These are phyloP conservation scores for Hirudinaria manillensis DNA, from an alignment of 2,888 invertebrate genomes.

Conservation along the genomic window DNA sequence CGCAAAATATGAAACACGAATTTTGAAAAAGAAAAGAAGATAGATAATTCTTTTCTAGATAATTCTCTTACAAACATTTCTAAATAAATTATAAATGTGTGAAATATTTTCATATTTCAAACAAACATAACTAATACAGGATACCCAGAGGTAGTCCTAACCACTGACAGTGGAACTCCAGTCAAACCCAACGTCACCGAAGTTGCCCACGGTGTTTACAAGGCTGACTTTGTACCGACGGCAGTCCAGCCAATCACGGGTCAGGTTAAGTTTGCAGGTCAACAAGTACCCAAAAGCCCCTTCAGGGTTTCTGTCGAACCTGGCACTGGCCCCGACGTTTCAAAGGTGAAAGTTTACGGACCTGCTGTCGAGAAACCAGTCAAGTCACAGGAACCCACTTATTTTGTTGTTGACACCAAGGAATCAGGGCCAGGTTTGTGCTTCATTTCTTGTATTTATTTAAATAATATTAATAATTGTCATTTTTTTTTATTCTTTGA, in stretches of 20 bases:
- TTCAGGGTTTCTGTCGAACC: conserved; percentile 62
- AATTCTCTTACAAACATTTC: too few relatives aligned
- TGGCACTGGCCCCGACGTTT: conserved; percentile 60
- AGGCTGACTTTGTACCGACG: conserved; percentile 66
- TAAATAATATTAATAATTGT: too few relatives aligned
- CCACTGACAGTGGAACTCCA: conserved; percentile 67
- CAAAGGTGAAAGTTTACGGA: conserved; percentile 33
- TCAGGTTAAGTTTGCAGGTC: conserved; percentile 74
- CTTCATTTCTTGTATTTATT: too few relatives aligned
- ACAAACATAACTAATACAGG: too few relatives aligned
- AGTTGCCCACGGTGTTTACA: conserved; percentile 70
- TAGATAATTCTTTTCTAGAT: too few relatives aligned
- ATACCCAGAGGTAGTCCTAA: conserved; percentile 68
- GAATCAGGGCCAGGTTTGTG: conserved; percentile 32
- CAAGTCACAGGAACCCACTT: conserved; percentile 21
- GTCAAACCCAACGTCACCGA: conserved; percentile 72
- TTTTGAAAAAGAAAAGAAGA: too few relatives aligned
- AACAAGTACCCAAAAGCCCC: conserved; percentile 74
- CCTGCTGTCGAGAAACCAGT: conserved; percentile 31
- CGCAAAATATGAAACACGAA: too few relatives aligned
- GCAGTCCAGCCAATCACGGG: conserved; percentile 66
- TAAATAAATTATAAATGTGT: too few relatives aligned
- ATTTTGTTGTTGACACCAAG: conserved; percentile 32
- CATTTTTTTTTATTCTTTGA: too few relatives aligned
- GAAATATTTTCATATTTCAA: too few relatives aligned